Percentiles rank a stretch among this genome's conserved stretches.
phyloP scores from a whole-genome alignment of 35 echinoderm and acorn worm species.

The Heliocidaris erythrogramma region DNA sequence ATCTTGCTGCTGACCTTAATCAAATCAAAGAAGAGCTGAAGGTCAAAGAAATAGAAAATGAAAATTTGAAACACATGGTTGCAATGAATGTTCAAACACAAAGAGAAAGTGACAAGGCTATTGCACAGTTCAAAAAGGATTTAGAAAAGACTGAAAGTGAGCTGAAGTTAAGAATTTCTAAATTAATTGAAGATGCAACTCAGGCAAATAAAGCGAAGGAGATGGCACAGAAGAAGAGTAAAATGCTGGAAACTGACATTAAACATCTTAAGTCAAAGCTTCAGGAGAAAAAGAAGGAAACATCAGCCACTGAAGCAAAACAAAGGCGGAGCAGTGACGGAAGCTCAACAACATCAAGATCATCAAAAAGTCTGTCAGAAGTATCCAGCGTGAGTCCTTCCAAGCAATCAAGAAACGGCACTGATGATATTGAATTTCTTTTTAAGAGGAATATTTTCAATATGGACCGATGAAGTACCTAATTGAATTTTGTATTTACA shows the following conservation, averaged over 20 bases:
- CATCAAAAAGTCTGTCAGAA: conserved; percentile 23
- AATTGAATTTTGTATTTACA: no score
- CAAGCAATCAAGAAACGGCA: not conserved
- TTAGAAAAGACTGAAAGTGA: conserved; percentile 58
- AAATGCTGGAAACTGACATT: conserved; percentile 66
- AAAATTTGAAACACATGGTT: conserved; percentile 49
- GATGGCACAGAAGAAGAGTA: conserved; percentile 56
- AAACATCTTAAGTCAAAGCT: conserved; percentile 43
- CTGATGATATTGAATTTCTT: no score
- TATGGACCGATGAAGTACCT: no score
- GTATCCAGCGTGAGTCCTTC: not conserved
- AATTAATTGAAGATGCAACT: conserved; percentile 38
- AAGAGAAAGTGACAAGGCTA: conserved; percentile 44
- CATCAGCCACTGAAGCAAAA: not conserved
- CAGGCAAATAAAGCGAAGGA: conserved; percentile 52
- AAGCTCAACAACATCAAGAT: conserved; percentile 1
- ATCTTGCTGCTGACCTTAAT: conserved; percentile 20
- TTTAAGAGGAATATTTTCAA: no score
- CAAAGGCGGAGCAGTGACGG: not conserved
- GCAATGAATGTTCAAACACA: not conserved
- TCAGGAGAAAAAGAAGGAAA: conserved; percentile 1
- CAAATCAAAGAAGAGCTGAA: conserved; percentile 43
- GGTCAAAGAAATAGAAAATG: conserved; percentile 42
- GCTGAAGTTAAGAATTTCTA: conserved; percentile 29
- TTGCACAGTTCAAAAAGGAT: conserved; percentile 51